Conservation (phyloP, 2,888 invertebrate genomes). For the Andrena haemorrhoa region DNA sequence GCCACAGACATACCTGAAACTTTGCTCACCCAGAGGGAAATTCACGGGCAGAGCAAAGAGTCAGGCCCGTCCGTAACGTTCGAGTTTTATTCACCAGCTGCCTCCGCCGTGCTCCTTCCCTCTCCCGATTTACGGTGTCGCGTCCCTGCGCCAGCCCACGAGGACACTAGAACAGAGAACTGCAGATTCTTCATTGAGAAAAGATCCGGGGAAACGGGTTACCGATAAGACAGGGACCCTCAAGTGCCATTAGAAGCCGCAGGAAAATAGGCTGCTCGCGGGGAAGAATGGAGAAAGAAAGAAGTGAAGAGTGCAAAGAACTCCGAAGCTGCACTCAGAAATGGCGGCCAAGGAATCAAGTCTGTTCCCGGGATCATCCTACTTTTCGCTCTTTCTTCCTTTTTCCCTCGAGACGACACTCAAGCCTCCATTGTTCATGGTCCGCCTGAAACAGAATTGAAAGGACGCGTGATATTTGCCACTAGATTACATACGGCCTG, state of each 20-base stretch:
- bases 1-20: conserved; percentile 92
- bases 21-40: conserved; percentile 90
- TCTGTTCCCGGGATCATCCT: conserved; percentile 55
- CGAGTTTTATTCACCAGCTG: conserved; percentile 37
- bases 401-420: conserved; percentile 54
- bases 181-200: conserved; percentile 50
- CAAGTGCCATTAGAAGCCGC: conserved; percentile 53
- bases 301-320: conserved; percentile 45
- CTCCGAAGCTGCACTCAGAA: conserved; percentile 51
- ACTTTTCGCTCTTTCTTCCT: conserved; percentile 50
- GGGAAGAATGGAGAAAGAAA: conserved; percentile 29
- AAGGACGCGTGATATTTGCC: conserved; percentile 59
- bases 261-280: conserved; percentile 52
- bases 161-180: conserved; percentile 41
- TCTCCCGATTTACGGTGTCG: conserved; percentile 13
- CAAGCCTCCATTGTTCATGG: conserved; percentile 58
- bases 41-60: conserved; percentile 92
- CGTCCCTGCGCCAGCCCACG: conserved; percentile 14
- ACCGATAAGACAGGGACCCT: conserved; percentile 56
- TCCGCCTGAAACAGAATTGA: conserved; percentile 61
- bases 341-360: conserved; percentile 60
- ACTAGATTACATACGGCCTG: conserved; percentile 33
- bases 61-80: conserved; percentile 91
- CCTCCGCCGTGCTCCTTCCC: neutral
- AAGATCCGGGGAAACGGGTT: conserved; percentile 49